Conservation (phyloP, 2,888 invertebrate species). For the Drosophila silvestris region DNA sequence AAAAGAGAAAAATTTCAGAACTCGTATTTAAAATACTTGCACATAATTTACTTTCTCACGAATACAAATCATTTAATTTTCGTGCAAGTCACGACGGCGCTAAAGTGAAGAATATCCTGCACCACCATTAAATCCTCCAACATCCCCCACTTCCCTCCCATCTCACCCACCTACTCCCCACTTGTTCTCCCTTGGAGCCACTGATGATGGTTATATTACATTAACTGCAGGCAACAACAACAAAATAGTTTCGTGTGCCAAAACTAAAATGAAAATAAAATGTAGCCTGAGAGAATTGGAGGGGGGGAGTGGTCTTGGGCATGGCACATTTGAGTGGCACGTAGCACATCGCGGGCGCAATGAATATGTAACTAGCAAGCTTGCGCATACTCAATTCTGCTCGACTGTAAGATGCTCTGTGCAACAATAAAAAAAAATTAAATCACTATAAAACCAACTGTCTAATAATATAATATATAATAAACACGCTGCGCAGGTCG, state of each 20-base stretch:
- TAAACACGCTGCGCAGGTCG: slow-evolving; percentile 34
- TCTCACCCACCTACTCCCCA: too few species aligned
- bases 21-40: slow-evolving; percentile 81
- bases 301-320: too few species aligned
- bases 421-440: slow-evolving; percentile 4
- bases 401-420: slow-evolving; percentile 49
- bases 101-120: slow-evolving; percentile 73
- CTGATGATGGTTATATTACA: slow-evolving; percentile 78
- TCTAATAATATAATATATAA: slow-evolving; percentile 19
- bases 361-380: slow-evolving; percentile 69
- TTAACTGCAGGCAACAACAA: slow-evolving; percentile 66
- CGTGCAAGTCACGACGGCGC: slow-evolving; percentile 72
- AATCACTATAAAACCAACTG: slow-evolving; percentile 2
- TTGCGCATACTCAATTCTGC: slow-evolving; percentile 20
- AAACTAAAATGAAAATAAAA: slow-evolving; percentile 77
- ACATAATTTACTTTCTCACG: slow-evolving; percentile 79
- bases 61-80: slow-evolving; percentile 81
- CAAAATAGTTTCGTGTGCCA: slow-evolving; percentile 72
- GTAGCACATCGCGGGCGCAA: slow-evolving; percentile 48
- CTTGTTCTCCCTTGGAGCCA: slow-evolving; percentile 15
- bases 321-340: slow-evolving; percentile 6
- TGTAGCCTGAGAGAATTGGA: slow-evolving; percentile 60
- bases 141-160: neutral
- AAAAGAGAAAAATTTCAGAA: slow-evolving; percentile 43
- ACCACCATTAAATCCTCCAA: slow-evolving; percentile 66